A percentile compares a stretch with the other conserved stretches of the same genome.
These are phyloP conservation scores for Metacarcinus magister DNA, from an alignment of 2,888 invertebrate species.

Conservation along the genomic window DNA sequence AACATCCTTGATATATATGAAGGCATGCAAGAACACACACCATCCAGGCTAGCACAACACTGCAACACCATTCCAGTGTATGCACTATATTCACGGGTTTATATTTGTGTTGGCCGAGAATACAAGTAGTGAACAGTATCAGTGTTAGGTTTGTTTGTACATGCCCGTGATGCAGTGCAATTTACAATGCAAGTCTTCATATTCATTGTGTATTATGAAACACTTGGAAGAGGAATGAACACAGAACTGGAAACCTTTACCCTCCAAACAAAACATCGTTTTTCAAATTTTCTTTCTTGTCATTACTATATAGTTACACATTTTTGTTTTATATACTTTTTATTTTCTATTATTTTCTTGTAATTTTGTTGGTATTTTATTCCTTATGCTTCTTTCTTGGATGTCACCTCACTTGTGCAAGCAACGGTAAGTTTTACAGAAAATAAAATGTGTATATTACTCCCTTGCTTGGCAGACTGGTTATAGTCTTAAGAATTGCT, in stretches of 20 bases:
- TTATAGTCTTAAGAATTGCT: neutral
- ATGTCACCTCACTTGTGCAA: conserved; percentile 1
- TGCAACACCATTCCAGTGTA: neutral
- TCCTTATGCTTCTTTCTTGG: neutral
- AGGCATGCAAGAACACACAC: neutral
- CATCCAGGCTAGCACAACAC: too few relatives aligned
- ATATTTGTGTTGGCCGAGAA: neutral
- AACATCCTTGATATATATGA: neutral
- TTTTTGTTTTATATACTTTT: neutral
- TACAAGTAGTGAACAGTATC: neutral
- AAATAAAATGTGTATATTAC: neutral
- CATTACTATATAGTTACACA: neutral
- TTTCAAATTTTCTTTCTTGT: neutral
- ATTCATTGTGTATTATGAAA: neutral
- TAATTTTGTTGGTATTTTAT: neutral
- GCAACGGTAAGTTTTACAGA: neutral
- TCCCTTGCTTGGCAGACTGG: neutral
- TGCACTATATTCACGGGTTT: neutral
- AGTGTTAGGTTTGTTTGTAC: neutral
- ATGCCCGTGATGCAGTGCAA: neutral
- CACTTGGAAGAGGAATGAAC: neutral
- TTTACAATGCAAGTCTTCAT: neutral
- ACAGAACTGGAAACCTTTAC: neutral
- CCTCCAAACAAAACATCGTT: neutral
- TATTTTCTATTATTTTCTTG: neutral